These are phyloP conservation scores for Lacanobia wlatinum DNA, from an alignment of 2,888 invertebrate species.

Conservation along the genomic window DNA sequence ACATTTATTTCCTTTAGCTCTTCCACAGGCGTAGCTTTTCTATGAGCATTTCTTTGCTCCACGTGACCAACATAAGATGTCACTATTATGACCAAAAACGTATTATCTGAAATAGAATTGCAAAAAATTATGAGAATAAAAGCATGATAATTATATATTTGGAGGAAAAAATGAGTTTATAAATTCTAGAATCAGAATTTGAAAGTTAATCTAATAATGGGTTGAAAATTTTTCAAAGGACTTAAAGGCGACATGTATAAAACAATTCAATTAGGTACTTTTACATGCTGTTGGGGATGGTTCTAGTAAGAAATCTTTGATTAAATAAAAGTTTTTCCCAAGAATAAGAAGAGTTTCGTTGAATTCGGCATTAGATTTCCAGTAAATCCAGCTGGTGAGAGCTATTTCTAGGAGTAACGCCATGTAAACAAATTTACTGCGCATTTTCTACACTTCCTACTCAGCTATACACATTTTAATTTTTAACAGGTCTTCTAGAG, in stretches of 20 bases:
- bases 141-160: background rate
- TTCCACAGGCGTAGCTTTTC: background rate
- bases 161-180: background rate
- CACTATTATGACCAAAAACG: background rate
- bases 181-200: too few species aligned
- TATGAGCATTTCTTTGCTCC: background rate
- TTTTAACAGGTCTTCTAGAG: background rate
- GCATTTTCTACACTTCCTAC: conserved; percentile 28
- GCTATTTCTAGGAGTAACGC: conserved; percentile 66
- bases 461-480: background rate
- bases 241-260: background rate
- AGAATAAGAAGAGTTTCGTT: conserved; percentile 69
- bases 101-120: background rate
- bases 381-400: conserved; percentile 79
- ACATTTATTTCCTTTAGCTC: background rate
- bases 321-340: conserved; percentile 68
- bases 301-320: conserved; percentile 68
- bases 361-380: conserved; percentile 75
- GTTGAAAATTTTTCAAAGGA: background rate
- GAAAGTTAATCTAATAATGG: background rate
- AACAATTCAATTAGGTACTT: conserved; percentile 59
- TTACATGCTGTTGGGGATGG: conserved; percentile 72
- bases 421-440: conserved; percentile 54
- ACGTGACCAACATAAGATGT: background rate
- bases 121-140: background rate